Conservation (phyloP, 2,797 vertebrate species). For the Scolopax bukidnonensis region DNA sequence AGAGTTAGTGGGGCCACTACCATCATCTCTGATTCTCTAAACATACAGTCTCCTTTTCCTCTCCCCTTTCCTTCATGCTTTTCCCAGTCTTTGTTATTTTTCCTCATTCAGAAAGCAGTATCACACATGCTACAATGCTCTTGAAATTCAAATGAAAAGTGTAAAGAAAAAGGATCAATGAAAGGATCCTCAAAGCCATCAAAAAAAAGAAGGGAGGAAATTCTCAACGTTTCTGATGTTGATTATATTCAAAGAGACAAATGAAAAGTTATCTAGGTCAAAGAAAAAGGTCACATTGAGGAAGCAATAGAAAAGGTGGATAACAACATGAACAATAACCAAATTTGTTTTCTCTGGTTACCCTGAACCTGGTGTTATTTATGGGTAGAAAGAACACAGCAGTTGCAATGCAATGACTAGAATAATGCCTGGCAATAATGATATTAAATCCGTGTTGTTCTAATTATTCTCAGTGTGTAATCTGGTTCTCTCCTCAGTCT, state of each 20-base stretch:
- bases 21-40: not conserved
- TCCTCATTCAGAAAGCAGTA: not conserved
- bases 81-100: not conserved
- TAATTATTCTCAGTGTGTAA: slow-evolving; percentile 74
- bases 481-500: slow-evolving; percentile 60
- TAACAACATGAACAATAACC: not conserved
- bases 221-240: not conserved
- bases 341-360: not conserved
- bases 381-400: not conserved
- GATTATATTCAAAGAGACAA: not conserved
- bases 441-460: slow-evolving; percentile 47
- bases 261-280: not conserved
- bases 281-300: not conserved
- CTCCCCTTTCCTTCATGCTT: not conserved
- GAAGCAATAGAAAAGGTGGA: not conserved
- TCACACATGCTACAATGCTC: not conserved
- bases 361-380: not conserved
- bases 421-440: slow-evolving; percentile 51
- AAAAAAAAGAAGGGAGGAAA: not conserved
- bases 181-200: not conserved
- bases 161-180: not conserved
- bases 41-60: not conserved
- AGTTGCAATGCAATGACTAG: not conserved
- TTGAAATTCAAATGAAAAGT: not conserved
- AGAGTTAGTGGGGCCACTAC: slow-evolving; percentile 30